Evolutionary conservation across 2,113 vertebrate genomes (phyloP), one percentile per base, ranked within the genome.

Genomic region (Psittacula cyanocephala): DNA sequence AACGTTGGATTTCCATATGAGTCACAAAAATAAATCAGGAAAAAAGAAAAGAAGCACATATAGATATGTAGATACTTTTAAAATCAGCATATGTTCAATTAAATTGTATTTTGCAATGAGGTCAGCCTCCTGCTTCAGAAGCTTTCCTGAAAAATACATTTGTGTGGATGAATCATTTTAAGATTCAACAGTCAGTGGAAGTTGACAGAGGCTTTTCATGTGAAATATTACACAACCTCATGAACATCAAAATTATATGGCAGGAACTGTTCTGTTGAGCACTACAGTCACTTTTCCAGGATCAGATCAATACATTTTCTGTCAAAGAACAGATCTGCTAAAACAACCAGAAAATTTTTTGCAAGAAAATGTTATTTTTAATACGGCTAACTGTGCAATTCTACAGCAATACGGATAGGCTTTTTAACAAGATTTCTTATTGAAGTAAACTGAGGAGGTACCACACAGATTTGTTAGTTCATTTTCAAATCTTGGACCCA

Each of bases 221-320:
- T 80, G 85, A 95, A 95, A 95, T 93, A 94, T 95, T 94, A 81
- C 62, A 95, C 88, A 95, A 95, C 90, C 88, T 93, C 93, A 94
- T 74, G 81, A 96, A 71, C 89, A 96, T 83, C 84, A 91, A 89
- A 95, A 95, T 93, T 96, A 91, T 91, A 94, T 76, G 60, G 67
- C 93, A 96, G 68, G 74, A 89, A 79, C 77, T 82, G 76, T 95
- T 94, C 88, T 94, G 77, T 85, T 84, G 91, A 93, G 83, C 49
- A 53, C 80, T 89, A 81, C 57, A 65, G 62, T 91, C 86, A 85
- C 80, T 96, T 96, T 91, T 63, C n/a, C 46, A 59, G 74, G 83
- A 95, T 95, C 95, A 93, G 96, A 96, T 96, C 95, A 96, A 97
- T 96, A 94, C 91, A 93, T 92, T 93, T 96, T 81, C 93, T 89